A percentile compares a stretch with the other conserved stretches of the same genome.
These are phyloP conservation scores for Axea sp. DNA, from an alignment of 2,888 invertebrate species.

Conservation along the genomic window DNA sequence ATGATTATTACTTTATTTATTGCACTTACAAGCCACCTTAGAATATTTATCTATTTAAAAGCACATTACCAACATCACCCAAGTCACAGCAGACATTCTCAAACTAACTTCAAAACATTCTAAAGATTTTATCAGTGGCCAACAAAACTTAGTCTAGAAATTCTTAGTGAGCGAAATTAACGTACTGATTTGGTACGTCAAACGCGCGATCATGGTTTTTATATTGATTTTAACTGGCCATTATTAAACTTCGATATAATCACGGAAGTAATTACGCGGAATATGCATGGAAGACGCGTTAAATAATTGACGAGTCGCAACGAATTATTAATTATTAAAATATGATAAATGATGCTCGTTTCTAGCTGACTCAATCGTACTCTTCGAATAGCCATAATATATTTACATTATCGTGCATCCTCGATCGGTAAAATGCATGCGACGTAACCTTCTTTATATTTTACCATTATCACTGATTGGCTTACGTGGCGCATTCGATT, in stretches of 20 bases:
- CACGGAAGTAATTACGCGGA: conserved; percentile 51
- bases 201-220: conserved; percentile 14
- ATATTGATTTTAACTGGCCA: conserved; percentile 9
- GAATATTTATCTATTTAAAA: conserved; percentile 17
- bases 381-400: conserved; percentile 37
- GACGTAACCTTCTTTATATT: conserved; percentile 51
- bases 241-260: conserved; percentile 22
- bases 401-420: conserved; percentile 51
- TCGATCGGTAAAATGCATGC: conserved; percentile 50
- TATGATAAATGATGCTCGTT: conserved; percentile 50
- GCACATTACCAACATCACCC: conserved; percentile 26
- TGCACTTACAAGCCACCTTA: not conserved
- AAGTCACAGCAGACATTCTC: conserved; percentile 42
- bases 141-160: conserved; percentile 25
- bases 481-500: conserved; percentile 54
- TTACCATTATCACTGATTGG: conserved; percentile 55
- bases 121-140: conserved; percentile 49
- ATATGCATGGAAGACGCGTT: conserved; percentile 35
- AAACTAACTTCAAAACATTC: conserved; percentile 44
- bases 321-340: conserved; percentile 55
- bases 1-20: not conserved
- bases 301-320: conserved; percentile 50
- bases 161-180: conserved; percentile 32
- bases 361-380: conserved; percentile 45
- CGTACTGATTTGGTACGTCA: conserved; percentile 28